Evolutionary conservation across 2,888 invertebrate species (phyloP).

Genomic region (Ichneumoninae sp.): DNA sequence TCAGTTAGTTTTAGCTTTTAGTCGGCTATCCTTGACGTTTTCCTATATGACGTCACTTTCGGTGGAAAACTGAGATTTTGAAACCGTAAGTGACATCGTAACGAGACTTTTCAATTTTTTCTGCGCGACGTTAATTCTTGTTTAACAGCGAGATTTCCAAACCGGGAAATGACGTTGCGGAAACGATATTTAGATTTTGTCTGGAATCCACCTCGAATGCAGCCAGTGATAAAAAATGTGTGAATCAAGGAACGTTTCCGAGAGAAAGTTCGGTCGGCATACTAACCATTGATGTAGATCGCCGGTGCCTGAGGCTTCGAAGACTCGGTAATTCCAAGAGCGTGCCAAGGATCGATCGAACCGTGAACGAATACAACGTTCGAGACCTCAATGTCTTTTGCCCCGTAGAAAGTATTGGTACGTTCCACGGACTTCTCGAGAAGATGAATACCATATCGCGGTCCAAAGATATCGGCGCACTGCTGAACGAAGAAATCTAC

Average conservation of each 20-base stretch:
- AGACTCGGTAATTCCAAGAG: conserved; percentile 89
- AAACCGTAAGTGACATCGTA: no score
- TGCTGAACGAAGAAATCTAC: conserved; percentile 92
- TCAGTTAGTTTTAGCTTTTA: background rate
- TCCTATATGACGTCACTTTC: no score
- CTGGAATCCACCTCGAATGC: no score
- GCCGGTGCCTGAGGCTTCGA: conserved; percentile 87
- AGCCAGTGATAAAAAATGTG: background rate
- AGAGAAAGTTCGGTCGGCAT: conserved; percentile 19
- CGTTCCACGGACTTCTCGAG: conserved; percentile 87
- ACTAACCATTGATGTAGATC: conserved; percentile 90
- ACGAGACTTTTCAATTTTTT: no score
- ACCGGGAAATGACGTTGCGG: no score
- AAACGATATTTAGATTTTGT: background rate
- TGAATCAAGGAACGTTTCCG: background rate
- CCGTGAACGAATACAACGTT: conserved; percentile 95
- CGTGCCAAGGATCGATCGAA: conserved; percentile 95
- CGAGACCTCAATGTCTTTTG: conserved; percentile 88
- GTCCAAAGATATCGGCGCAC: conserved; percentile 93
- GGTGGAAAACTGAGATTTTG: no score
- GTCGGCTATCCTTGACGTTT: no score
- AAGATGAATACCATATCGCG: conserved; percentile 88
- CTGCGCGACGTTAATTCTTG: no score
- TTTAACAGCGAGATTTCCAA: no score
- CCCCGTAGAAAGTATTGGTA: conserved; percentile 94